A percentile compares a stretch with the other conserved stretches of the same genome.
phyloP scores from a whole-genome alignment of 2,797 vertebrate genomes.

The Urophycis tenuis region DNA sequence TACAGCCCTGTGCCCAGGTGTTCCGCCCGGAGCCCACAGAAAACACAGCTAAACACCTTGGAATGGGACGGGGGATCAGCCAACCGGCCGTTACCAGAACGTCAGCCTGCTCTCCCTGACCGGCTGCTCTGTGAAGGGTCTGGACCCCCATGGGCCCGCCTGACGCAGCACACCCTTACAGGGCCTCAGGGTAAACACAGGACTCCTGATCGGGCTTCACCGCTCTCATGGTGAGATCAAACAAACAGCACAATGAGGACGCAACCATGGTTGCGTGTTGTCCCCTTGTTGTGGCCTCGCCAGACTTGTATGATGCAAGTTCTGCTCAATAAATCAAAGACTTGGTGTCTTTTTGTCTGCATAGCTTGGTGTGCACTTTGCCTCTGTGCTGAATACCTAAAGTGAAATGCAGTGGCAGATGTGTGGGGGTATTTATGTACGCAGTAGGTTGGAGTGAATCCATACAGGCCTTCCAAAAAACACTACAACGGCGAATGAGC shows the following conservation, averaged over 20 bases:
- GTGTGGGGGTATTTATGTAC: neutral
- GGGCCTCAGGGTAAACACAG: slow-evolving; percentile 69
- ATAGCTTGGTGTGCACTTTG: neutral
- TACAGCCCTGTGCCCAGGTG: slow-evolving; percentile 63
- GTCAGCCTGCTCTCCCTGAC: slow-evolving; percentile 67
- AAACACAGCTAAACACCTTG: slow-evolving; percentile 70
- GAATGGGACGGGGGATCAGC: slow-evolving; percentile 63
- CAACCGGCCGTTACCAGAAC: slow-evolving; percentile 66
- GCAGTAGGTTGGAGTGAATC: neutral
- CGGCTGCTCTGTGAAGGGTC: slow-evolving; percentile 71
- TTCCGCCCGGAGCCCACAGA: slow-evolving; percentile 42
- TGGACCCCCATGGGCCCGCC: slow-evolving; percentile 56
- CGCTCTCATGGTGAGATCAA: slow-evolving; percentile 25
- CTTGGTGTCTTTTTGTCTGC: neutral
- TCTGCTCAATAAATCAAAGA: neutral
- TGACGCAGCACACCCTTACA: slow-evolving; percentile 73
- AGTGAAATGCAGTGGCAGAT: neutral
- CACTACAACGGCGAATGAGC: neutral
- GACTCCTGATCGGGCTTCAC: slow-evolving; percentile 39
- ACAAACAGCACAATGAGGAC: slow-evolving; percentile 7
- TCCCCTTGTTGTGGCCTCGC: neutral
- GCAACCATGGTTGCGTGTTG: slow-evolving; percentile 18
- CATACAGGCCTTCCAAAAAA: neutral
- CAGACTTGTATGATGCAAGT: neutral
- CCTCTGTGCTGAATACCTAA: neutral